Evolutionary conservation across 2,797 vertebrate genomes (phyloP).

Genomic region (Diglossa cyanea): DNA sequence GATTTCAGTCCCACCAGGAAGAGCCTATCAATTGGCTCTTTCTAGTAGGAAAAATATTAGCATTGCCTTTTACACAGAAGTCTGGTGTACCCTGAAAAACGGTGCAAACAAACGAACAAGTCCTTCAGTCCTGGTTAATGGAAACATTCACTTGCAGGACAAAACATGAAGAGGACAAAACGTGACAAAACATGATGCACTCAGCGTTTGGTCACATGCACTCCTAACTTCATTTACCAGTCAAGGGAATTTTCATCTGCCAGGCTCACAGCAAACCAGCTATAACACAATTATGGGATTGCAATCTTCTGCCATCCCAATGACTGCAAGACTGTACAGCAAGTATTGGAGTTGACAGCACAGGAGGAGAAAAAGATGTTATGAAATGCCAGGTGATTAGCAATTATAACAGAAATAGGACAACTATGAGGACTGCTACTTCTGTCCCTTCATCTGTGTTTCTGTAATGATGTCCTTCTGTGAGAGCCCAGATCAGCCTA

Average conservation of each 20-base stretch:
- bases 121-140: neutral
- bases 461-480: neutral
- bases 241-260: neutral
- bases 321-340: neutral
- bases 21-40: neutral
- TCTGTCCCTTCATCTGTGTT: neutral
- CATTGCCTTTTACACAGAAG: neutral
- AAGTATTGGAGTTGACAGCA: neutral
- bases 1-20: neutral
- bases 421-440: neutral
- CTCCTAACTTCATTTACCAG: neutral
- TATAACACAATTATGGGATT: neutral
- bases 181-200: neutral
- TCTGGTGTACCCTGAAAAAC: neutral
- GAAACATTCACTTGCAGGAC: accelerated
- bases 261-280: neutral
- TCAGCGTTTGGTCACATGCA: accelerated
- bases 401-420: neutral
- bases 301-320: neutral
- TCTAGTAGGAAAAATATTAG: neutral
- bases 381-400: neutral
- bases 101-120: neutral
- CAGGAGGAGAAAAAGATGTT: neutral
- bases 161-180: neutral
- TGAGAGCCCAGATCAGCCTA: neutral